Percentiles rank a stretch among this genome's conserved stretches.
phyloP scores from a whole-genome alignment of 2,113 vertebrate genomes.

The Myiagra hebetior region DNA sequence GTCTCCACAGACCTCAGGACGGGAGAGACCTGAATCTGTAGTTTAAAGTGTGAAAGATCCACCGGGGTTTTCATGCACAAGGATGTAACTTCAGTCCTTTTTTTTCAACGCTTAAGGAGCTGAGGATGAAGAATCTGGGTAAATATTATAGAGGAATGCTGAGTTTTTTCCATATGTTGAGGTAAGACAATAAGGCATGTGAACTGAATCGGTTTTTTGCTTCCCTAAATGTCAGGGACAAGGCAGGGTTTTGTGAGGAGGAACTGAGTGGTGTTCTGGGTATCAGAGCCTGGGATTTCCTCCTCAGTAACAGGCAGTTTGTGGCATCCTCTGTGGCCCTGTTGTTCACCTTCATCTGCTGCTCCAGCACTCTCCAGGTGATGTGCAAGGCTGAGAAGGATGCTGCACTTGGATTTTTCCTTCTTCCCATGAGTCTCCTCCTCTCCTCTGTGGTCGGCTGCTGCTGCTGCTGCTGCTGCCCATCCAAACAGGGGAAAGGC shows the following conservation, averaged over 20 bases:
- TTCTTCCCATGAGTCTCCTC: rapidly evolving
- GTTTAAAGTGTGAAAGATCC: neutral
- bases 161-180: neutral
- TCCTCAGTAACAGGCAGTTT: neutral
- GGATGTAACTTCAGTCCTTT: neutral
- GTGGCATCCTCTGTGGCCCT: neutral
- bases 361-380: neutral
- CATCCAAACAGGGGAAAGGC: neutral
- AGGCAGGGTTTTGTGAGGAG: neutral
- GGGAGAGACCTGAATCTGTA: neutral
- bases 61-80: neutral
- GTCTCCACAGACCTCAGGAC: neutral
- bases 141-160: neutral
- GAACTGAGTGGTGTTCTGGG: neutral
- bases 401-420: neutral
- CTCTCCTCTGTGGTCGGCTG: rapidly evolving
- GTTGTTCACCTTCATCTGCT: neutral
- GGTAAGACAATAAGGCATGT: neutral
- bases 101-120: neutral
- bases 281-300: neutral
- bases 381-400: neutral
- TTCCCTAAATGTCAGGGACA: neutral
- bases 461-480: too few species aligned
- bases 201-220: neutral
- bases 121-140: neutral